Percentiles rank a stretch among this genome's conserved stretches.
Evolutionary conservation across 2,797 vertebrate species (phyloP).

Genomic region (Enteromius radiatus): DNA sequence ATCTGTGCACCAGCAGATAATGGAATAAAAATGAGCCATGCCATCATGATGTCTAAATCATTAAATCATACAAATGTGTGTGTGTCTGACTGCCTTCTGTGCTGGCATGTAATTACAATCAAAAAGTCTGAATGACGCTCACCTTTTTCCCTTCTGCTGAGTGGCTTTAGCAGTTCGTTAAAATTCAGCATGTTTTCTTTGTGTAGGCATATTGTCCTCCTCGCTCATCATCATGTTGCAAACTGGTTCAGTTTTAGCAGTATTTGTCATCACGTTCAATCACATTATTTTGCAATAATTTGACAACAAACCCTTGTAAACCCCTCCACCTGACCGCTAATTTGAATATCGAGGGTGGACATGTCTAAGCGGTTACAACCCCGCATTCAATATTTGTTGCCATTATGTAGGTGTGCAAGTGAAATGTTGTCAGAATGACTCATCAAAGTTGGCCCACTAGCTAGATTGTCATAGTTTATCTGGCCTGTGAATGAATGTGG

Average conservation of each 20-base stretch:
- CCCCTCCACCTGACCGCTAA: background rate
- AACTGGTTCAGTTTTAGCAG: conserved; percentile 18
- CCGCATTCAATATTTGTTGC: background rate
- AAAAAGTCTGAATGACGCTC: conserved; percentile 43
- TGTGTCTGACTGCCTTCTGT: conserved; percentile 39
- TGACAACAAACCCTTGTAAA: background rate
- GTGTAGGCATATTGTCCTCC: conserved; percentile 32
- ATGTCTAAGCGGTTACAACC: background rate
- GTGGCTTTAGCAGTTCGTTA: conserved; percentile 30
- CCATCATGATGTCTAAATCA: conserved; percentile 31
- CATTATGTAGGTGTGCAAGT: conserved; percentile 9
- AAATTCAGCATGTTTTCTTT: conserved; percentile 37
- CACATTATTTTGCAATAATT: conserved; percentile 3
- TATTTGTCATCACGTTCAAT: conserved; percentile 14
- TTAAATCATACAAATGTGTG: conserved; percentile 16
- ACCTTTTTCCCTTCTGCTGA: conserved; percentile 34
- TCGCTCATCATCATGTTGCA: conserved; percentile 9
- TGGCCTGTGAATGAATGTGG: conserved; percentile 15
- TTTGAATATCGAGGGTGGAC: background rate
- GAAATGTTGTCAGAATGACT: conserved; percentile 15
- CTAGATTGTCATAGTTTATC: conserved; percentile 17
- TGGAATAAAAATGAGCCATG: conserved; percentile 45
- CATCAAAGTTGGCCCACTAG: conserved; percentile 19
- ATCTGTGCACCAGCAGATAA: background rate
- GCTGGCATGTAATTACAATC: conserved; percentile 57